Base-by-base conservation (phyloP, 1,140 invertebrate species). In the Pseudomyrmex sp. region DNA sequence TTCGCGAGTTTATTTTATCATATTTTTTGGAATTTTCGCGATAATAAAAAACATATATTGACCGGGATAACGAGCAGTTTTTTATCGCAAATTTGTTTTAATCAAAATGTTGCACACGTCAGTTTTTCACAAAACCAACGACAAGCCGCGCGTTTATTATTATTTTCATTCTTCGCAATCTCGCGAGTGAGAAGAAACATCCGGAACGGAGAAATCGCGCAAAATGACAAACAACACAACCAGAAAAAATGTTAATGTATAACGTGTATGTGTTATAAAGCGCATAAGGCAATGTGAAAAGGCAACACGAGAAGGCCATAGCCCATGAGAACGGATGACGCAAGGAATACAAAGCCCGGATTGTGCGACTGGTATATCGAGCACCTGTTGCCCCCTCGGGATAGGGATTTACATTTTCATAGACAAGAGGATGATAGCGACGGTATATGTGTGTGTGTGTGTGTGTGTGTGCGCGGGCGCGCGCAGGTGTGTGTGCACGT, bases 381-480 rank as follows among this genome's bases (percentile, higher is more conserved):
- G 75, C 87, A 88, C 89, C 85, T 90, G 90, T 89, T 90, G 87
- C 87, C 85, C 74, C 69, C 73, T 65, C n/a, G 20, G 82, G 23
- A 84, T 65, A 26, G 54, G 61, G 72, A 89, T 89, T 89, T 88
- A 89, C 75, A 88, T 89, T 89, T 89, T 87, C 87, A 90, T 87
- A 84, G 80, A 82, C 66, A 77, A 62, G 63, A 15, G 56, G 44
- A 68, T 15, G 58, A n/a, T 5, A 15, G 35, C 10, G 15, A 20
- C 15, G 46, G 65, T 61, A 18, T 56, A 18, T 56, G 23, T 15
- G 23, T 12, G 26, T 77, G 50, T 35, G 62, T 62, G n/a, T n/a
- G 12, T 44, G 18, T 48, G 13, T 48, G 18, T 15, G 5, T 63
- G 46, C 15, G 9, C n/a, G 72, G 13, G 72, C 62, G 46, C 15